phyloP scores from a whole-genome alignment of 2,888 invertebrate genomes.

The Smittia sp. region DNA sequence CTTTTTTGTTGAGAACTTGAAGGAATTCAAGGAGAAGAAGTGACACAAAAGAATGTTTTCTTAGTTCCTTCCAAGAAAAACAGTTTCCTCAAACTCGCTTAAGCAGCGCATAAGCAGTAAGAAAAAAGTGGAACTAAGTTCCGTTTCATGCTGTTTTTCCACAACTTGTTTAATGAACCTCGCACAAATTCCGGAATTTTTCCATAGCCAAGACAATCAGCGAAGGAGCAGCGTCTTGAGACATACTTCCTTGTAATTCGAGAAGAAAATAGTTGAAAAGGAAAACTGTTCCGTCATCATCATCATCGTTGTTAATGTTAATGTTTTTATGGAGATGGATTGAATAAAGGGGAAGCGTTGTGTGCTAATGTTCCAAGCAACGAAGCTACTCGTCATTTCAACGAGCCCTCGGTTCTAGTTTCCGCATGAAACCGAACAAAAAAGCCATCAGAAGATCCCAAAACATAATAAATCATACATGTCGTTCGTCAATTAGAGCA shows the following conservation, averaged over 20 bases:
- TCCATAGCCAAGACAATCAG: not conserved
- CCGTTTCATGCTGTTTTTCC: slow-evolving; percentile 4
- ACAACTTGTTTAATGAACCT: slow-evolving; percentile 1
- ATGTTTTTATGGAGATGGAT: too few species aligned
- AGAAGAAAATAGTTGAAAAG: too few species aligned
- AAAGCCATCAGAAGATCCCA: slow-evolving; percentile 5
- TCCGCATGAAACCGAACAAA: not conserved
- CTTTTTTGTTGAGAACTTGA: too few species aligned
- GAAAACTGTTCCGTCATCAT: not conserved
- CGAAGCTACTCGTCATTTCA: too few species aligned
- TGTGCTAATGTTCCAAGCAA: too few species aligned
- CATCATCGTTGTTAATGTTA: not conserved
- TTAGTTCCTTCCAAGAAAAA: too few species aligned
- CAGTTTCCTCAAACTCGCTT: not conserved
- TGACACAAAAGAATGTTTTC: too few species aligned
- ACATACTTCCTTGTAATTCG: not conserved
- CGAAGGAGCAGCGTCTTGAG: not conserved
- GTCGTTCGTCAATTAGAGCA: slow-evolving; percentile 28
- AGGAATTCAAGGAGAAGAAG: too few species aligned
- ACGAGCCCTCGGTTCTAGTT: too few species aligned
- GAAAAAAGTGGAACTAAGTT: not conserved
- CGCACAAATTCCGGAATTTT: not conserved
- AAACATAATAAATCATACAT: slow-evolving; percentile 26
- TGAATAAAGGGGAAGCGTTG: too few species aligned
- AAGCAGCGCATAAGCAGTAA: not conserved